Base-by-base conservation (phyloP, 2,113 vertebrate species). In the Haemorhous mexicanus region DNA sequence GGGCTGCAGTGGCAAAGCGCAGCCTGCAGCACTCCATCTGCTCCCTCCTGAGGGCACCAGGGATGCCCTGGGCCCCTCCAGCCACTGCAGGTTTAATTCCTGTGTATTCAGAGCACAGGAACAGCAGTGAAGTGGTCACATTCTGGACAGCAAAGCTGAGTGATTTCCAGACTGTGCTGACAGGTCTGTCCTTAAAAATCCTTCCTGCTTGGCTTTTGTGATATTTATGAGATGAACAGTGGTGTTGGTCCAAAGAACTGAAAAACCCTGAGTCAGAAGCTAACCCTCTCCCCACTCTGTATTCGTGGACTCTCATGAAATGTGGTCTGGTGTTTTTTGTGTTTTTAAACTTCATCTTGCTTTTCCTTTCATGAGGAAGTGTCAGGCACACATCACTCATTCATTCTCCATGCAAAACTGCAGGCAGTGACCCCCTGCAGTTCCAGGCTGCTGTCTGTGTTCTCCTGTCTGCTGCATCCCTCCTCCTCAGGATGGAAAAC, bases 21-120 rank as follows among this genome's bases (percentile, higher is more conserved):
- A 78, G 83, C 95, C 90, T 82, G 86, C 86, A 94, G 94, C 85
- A 7, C 28, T 95, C 59, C 92, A 78, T 79, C 86, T 93, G 86
- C 55, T 92, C 75, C 43, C 85, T 80, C 67, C 63, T 28, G 83
- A 58, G 94, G 68, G 62, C 43, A 6, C 33, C 1, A 10, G 7
- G 80, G 87, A 69, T n/a, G 86, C 94, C 66, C 80, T 33, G 83
- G 39, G 50, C 67, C 55, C 87, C 72, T 43, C n/a, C 64, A 11
- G 68, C 61, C 13, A 0, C 61, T 49, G 59, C 68, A 56, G 72
- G 52, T 75, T 80, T 52, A 64, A 43, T 70, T 15, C 16, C 44
- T 81, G 39, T 50, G 56, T 41, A 53, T 87, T 84, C 85, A 62
- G 86, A 93, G 80, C 90, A 70, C 64, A 35, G 81, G 10, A 32